phyloP scores from a whole-genome alignment of 2,888 invertebrate genomes.

The Troilus luridus region DNA sequence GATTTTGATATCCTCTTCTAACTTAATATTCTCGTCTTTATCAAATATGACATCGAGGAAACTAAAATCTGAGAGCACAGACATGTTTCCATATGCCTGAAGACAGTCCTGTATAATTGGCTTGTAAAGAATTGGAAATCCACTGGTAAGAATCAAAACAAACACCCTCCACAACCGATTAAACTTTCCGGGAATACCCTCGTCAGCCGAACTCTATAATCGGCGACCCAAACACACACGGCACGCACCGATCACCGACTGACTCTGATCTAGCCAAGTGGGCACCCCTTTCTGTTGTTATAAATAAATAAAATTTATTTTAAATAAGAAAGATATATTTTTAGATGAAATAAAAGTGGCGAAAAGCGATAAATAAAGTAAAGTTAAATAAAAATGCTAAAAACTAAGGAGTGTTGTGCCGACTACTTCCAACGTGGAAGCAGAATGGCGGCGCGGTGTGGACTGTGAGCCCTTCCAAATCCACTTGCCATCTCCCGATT shows the following conservation, averaged over 20 bases:
- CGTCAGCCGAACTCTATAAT: conserved; percentile 47
- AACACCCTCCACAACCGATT: conserved; percentile 41
- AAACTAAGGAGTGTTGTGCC: conserved; percentile 3
- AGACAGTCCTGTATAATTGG: neutral
- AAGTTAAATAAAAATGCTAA: conserved; percentile 31
- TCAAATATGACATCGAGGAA: conserved; percentile 69
- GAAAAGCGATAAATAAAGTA: conserved; percentile 33
- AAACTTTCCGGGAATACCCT: conserved; percentile 46
- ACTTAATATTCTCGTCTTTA: conserved; percentile 68
- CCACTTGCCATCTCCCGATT: conserved; percentile 56
- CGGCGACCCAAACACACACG: conserved; percentile 55
- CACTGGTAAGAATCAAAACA: conserved; percentile 34
- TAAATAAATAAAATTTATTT: neutral
- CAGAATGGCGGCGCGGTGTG: conserved; percentile 45
- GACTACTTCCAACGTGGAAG: conserved; percentile 58
- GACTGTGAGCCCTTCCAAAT: conserved; percentile 56
- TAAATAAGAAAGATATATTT: conserved; percentile 43
- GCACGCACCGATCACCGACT: conserved; percentile 52
- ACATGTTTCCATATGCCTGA: conserved; percentile 66
- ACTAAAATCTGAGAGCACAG: conserved; percentile 69
- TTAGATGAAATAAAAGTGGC: neutral
- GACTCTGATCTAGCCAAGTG: neutral
- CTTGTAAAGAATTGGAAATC: neutral
- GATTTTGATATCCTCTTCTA: conserved; percentile 66
- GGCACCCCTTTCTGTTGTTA: neutral